Conservation (phyloP, 2,888 invertebrate genomes). For the Allacma fusca region DNA sequence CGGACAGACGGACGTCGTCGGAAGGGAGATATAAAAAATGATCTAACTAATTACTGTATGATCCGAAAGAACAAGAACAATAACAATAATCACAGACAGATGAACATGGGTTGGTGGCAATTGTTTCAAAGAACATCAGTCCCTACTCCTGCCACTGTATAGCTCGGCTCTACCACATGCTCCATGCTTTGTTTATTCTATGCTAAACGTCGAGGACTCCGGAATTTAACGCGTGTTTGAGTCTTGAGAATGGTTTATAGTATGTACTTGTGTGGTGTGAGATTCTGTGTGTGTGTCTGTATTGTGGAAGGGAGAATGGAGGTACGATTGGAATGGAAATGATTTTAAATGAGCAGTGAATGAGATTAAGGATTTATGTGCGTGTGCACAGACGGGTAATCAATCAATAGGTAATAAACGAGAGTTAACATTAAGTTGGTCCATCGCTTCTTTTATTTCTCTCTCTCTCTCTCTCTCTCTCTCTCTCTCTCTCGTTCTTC, state of each 20-base stretch:
- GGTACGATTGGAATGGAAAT: conserved; percentile 28
- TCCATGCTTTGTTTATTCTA: neutral
- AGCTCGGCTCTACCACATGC: neutral
- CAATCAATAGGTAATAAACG: conserved; percentile 48
- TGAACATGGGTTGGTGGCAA: neutral
- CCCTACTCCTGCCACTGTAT: neutral
- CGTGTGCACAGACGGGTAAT: conserved; percentile 41
- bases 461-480: neutral
- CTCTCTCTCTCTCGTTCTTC: neutral
- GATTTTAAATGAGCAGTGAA: conserved; percentile 36
- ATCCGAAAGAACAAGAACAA: conserved; percentile 29
- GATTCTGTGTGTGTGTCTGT: neutral
- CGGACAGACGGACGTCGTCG: conserved; percentile 8
- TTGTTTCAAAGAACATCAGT: conserved; percentile 7
- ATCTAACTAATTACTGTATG: conserved; percentile 40
- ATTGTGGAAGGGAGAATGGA: neutral
- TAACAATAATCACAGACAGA: conserved; percentile 18
- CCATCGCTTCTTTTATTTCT: neutral
- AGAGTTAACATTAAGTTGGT: conserved; percentile 41
- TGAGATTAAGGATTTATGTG: conserved; percentile 34
- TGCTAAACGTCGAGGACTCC: too few relatives aligned
- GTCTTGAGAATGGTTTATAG: too few relatives aligned
- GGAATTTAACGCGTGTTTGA: too few relatives aligned
- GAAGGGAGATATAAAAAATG: conserved; percentile 25
- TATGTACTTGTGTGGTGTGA: neutral